Evolutionary conservation across 2,888 invertebrate genomes (phyloP).

Genomic region (Napeogenes inachia): DNA sequence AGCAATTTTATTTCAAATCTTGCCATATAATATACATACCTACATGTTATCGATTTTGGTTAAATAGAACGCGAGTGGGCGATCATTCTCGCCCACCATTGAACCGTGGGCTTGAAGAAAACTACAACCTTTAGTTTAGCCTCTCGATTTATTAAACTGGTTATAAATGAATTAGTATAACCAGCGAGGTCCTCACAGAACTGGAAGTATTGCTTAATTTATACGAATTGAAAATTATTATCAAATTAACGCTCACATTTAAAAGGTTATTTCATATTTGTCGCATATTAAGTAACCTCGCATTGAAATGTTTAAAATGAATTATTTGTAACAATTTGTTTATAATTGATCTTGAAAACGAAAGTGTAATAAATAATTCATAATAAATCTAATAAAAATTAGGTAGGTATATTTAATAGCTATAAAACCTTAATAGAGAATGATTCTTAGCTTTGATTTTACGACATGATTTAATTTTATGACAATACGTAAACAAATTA

Average conservation of each 20-base stretch:
- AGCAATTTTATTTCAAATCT: not conserved
- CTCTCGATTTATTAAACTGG: slow-evolving; percentile 19
- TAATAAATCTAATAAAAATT: too few species aligned
- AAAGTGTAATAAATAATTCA: too few species aligned
- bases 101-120: slow-evolving; percentile 30
- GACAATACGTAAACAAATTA: too few species aligned
- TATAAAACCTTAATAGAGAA: too few species aligned
- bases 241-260: not conserved
- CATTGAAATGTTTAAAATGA: too few species aligned
- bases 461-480: not conserved
- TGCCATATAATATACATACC: not conserved
- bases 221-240: not conserved
- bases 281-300: too few species aligned
- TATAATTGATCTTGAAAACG: too few species aligned
- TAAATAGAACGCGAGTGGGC: slow-evolving; percentile 59
- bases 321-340: too few species aligned
- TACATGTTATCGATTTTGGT: slow-evolving; percentile 30
- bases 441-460: not conserved
- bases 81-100: slow-evolving; percentile 53
- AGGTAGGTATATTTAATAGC: too few species aligned
- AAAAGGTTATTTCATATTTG: too few species aligned
- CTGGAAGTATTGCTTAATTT: not conserved
- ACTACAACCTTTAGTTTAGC: slow-evolving; percentile 23
- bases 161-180: slow-evolving; percentile 27
- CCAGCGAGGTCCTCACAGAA: slow-evolving; percentile 23